Evolutionary conservation across 2,797 vertebrate species (phyloP), one percentile per base, ranked within the genome.

Genomic region (Labeo calbasu): DNA sequence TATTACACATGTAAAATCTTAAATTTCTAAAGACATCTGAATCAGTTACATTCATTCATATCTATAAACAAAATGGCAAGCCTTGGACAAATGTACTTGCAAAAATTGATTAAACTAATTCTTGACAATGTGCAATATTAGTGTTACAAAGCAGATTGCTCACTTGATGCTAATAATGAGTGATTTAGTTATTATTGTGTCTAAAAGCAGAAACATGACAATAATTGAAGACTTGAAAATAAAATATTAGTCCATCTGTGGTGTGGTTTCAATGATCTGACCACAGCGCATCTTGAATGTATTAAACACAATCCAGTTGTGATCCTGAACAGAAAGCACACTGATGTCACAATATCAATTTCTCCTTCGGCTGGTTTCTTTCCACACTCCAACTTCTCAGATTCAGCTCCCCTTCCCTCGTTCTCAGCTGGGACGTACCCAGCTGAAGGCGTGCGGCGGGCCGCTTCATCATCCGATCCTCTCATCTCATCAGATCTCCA

Each of bases 401-500:
- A 48, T 59, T 81, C 65, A 80, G 51, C 76, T 65, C 63, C 28
- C 69, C 46, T 66, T 79, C 77, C 9, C 21, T n/a, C 13, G 1
- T 63, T 48, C n/a, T 63, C 76, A 78, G 57, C 76, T 53, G 71
- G 21, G 63, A 51, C 13, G 23, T 83, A 59, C 72, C 32, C 36
- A 83, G 50, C 65, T 84, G 51, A 77, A 68, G 6, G 36, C 13
- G 17, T 28, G 61, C 65, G 9, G 73, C 32, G 43, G 17, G 72
- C 82, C 51, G 66, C 93, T 86, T 94, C 93, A 94, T 94, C 93
- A 91, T 94, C 92, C 91, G 93, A 92, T 95, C 93, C 95, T 94
- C 95, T 95, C 95, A 94, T 96, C 95, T 96, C 93, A 28, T 36
- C 43, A 95, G 95, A 95, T 95, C 95, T 96, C 92, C 93, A 95